These are phyloP conservation scores for Phortica magna DNA, from an alignment of 2,888 invertebrate genomes.

Conservation along the genomic window DNA sequence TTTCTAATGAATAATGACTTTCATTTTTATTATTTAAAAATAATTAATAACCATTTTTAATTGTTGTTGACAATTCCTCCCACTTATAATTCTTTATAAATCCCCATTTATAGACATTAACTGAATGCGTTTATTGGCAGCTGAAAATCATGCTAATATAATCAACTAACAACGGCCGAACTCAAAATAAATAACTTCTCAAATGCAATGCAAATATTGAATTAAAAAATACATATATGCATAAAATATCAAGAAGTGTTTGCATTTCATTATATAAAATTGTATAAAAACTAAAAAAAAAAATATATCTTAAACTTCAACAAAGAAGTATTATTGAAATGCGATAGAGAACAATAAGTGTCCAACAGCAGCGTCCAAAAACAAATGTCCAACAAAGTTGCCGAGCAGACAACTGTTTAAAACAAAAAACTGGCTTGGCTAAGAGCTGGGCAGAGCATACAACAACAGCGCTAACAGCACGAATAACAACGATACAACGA, in stretches of 20 bases:
- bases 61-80: not conserved
- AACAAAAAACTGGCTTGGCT: slow-evolving; percentile 10
- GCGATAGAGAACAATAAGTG: not conserved
- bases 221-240: slow-evolving; percentile 17
- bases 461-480: not conserved
- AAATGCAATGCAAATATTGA: slow-evolving; percentile 45
- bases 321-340: slow-evolving; percentile 22
- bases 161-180: slow-evolving; percentile 51
- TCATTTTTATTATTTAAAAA: not conserved
- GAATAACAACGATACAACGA: too few relatives aligned
- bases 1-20: not conserved
- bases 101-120: slow-evolving; percentile 18
- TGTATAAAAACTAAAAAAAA: slow-evolving; percentile 40
- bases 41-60: not conserved
- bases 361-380: not conserved
- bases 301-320: not conserved
- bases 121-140: not conserved
- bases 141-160: slow-evolving; percentile 18
- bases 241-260: slow-evolving; percentile 38
- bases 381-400: not conserved
- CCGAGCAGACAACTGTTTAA: slow-evolving; percentile 23
- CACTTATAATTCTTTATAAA: slow-evolving; percentile 48
- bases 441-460: not conserved
- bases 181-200: slow-evolving; percentile 48
- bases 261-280: slow-evolving; percentile 46